Evolutionary conservation across 2,888 invertebrate genomes (phyloP), one percentile per base, ranked within the genome.

Genomic region (Eudemis profundana): DNA sequence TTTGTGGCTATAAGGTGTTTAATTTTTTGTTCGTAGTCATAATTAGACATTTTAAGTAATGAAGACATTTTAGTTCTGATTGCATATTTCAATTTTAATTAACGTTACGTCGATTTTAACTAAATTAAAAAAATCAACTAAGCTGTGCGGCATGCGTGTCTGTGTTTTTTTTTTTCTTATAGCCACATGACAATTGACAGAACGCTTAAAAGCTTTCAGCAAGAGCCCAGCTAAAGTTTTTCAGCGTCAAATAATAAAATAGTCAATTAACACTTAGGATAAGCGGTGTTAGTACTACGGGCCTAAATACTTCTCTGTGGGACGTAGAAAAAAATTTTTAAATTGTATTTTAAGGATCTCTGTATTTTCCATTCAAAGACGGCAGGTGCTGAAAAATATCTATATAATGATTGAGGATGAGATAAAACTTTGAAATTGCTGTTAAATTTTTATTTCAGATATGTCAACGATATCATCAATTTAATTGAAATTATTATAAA

Each of bases 191-290:
- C 74, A 69, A 70, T 49, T n/a, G 38, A 46, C 44, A 38, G 7
- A 46, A 87, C 86, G 89, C 90, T 87, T 81, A 75, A 85, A 90
- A 90, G 79, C 87, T 89, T 88, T 90, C 68, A 86, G 89, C 89
- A 71, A 61, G 92, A 92, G 92, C 92, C 92, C 92, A 78, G 91
- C 90, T 89, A 87, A 90, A 91, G 89, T 79, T 90, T 91, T 90
- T 83, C 67, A 88, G 89, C 88, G 88, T 88, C 29, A 21, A 10
- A 51, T 82, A 71, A 69, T 53, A 72, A 71, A 76, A 70, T 83
- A 80, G 87, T 88, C 87, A 88, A 89, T 89, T 87, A 86, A 73
- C 67, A 69, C 63, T 72, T 73, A 73, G 71, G 61, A 33, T 67
- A 51, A 56, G 40, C 14, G 38, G 47, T 38, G 59, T 57, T 54